These are phyloP conservation scores for Megaceryle torquata DNA, from an alignment of 2,113 vertebrate species.

Conservation along the genomic window DNA sequence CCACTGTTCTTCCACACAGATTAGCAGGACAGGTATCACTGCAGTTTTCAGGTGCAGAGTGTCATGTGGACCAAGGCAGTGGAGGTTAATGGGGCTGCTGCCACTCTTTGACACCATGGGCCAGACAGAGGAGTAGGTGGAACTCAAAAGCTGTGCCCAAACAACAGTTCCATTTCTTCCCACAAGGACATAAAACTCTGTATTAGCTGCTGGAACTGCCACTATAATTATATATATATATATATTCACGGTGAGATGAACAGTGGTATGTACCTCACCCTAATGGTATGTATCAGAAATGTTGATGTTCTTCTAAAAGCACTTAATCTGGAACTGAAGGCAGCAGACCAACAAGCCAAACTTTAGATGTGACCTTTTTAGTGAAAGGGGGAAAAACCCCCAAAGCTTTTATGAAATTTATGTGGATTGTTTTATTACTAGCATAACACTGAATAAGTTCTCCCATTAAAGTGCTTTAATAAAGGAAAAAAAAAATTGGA, in stretches of 20 bases:
- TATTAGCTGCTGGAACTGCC: background rate
- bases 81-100: background rate
- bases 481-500: background rate
- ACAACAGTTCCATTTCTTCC: background rate
- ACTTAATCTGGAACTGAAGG: background rate
- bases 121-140: background rate
- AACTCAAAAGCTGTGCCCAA: background rate
- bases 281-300: background rate
- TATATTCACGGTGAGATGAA: background rate
- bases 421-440: background rate
- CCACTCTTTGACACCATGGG: accelerated
- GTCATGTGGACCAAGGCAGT: background rate
- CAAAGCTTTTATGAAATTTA: background rate
- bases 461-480: background rate
- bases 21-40: background rate
- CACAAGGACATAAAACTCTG: background rate
- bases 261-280: background rate
- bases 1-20: background rate
- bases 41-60: background rate
- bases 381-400: background rate
- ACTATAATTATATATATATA: background rate
- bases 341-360: background rate
- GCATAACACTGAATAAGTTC: background rate
- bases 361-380: background rate
- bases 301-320: background rate